Evolutionary conservation across 2,113 vertebrate genomes (phyloP).

Genomic region (Grantiella picta): DNA sequence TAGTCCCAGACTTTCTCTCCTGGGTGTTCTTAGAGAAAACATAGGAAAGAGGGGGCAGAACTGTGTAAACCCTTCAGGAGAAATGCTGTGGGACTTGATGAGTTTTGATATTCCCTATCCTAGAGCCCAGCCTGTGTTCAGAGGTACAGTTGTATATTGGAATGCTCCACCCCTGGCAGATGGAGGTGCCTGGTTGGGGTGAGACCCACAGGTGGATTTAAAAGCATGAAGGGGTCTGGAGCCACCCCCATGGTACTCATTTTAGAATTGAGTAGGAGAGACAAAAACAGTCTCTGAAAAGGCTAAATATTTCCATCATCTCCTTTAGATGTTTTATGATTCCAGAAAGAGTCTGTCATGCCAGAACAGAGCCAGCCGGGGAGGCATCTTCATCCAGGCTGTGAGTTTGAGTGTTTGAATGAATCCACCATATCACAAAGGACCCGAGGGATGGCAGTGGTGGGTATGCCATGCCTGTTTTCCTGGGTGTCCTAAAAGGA

Average conservation of each 20-base stretch:
- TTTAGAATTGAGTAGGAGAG: slow-evolving; percentile 50
- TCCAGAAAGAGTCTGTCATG: not conserved
- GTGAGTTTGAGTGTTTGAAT: not conserved
- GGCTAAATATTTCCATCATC: not conserved
- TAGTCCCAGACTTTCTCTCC: not conserved
- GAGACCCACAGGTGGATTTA: slow-evolving; percentile 24
- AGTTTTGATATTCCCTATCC: not conserved
- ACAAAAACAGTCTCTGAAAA: not conserved
- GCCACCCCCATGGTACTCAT: not conserved
- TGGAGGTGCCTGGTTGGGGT: not conserved
- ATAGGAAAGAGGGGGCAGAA: not conserved
- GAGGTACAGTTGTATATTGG: not conserved
- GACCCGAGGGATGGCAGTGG: not conserved
- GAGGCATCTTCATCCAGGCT: not conserved
- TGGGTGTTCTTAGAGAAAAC: not conserved
- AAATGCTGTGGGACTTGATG: not conserved
- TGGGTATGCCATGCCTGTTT: not conserved
- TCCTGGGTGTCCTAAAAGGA: not conserved
- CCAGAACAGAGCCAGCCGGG: not conserved
- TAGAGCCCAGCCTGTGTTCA: not conserved
- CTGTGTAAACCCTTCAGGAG: not conserved
- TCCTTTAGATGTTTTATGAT: not conserved
- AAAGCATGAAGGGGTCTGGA: not conserved
- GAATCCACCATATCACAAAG: not conserved
- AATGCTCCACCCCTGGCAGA: not conserved